These are phyloP conservation scores for Laothoe populi DNA, from an alignment of 2,888 invertebrate species.

Conservation along the genomic window DNA sequence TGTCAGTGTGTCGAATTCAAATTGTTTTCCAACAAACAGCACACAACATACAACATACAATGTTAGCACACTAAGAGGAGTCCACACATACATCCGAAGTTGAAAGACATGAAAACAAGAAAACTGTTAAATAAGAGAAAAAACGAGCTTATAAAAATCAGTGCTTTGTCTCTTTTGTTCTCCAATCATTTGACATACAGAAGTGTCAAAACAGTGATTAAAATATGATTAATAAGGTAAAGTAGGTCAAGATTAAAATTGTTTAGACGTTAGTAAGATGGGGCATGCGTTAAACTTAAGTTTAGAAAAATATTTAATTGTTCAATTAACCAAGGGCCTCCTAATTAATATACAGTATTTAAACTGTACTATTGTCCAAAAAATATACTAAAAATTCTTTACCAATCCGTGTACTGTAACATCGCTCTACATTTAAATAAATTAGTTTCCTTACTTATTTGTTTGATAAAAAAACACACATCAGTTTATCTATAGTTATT, in stretches of 20 bases:
- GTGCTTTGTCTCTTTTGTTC: neutral
- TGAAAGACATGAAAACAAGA: constrained; percentile 24
- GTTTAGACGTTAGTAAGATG: constrained; percentile 2
- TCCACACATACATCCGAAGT: constrained; percentile 22
- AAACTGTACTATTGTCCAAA: neutral
- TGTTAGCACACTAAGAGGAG: constrained; percentile 16
- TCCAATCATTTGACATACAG: neutral
- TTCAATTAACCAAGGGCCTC: no score
- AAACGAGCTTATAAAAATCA: neutral
- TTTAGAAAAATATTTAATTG: no score
- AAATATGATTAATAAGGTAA: neutral
- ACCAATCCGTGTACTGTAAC: neutral
- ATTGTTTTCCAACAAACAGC: neutral
- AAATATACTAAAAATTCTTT: neutral
- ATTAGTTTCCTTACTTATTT: neutral
- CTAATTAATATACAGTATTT: no score
- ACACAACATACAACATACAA: constrained; percentile 12
- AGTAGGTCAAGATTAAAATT: neutral
- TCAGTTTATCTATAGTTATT: neutral
- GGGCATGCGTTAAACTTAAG: neutral
- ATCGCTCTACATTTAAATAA: neutral
- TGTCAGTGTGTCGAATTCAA: constrained; percentile 1
- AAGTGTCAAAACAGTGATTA: neutral
- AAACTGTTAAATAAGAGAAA: constrained; percentile 6
- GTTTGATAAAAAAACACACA: neutral